Evolutionary conservation across 2,113 vertebrate genomes (phyloP).

Genomic region (Cyanistes caeruleus): DNA sequence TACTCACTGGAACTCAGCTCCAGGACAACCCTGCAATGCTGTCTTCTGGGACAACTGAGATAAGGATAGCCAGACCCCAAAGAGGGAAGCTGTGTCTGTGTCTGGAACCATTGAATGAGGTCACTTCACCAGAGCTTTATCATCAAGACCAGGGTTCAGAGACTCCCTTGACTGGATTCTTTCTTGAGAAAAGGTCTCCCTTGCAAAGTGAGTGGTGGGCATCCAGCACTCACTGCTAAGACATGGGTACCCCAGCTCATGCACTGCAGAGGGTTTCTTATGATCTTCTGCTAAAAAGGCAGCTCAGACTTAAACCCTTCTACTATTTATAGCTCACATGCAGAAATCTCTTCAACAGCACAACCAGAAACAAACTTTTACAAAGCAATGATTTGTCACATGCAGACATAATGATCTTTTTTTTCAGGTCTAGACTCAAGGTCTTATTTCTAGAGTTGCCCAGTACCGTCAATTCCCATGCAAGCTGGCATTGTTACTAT

Average conservation of each 20-base stretch:
- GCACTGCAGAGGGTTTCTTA: background rate
- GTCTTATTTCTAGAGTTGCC: background rate
- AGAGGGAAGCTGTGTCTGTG: background rate
- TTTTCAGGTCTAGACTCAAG: background rate
- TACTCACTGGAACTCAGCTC: background rate
- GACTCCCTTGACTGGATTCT: background rate
- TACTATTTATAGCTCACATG: background rate
- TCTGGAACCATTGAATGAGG: rapidly evolving
- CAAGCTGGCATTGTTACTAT: background rate
- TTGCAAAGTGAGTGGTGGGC: background rate
- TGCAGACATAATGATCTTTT: background rate
- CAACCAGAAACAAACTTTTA: background rate
- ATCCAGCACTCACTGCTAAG: background rate
- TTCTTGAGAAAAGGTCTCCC: background rate
- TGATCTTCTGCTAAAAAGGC: background rate
- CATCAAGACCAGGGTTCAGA: background rate
- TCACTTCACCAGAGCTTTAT: background rate
- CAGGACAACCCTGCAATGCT: background rate
- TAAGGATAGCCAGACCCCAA: background rate
- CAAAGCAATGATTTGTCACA: background rate
- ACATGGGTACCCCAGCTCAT: rapidly evolving
- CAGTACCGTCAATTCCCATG: background rate
- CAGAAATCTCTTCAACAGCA: background rate
- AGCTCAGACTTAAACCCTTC: background rate
- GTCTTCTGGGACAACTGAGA: background rate